phyloP scores from a whole-genome alignment of 1,140 invertebrate genomes.

The Diorhabda sublineata region DNA sequence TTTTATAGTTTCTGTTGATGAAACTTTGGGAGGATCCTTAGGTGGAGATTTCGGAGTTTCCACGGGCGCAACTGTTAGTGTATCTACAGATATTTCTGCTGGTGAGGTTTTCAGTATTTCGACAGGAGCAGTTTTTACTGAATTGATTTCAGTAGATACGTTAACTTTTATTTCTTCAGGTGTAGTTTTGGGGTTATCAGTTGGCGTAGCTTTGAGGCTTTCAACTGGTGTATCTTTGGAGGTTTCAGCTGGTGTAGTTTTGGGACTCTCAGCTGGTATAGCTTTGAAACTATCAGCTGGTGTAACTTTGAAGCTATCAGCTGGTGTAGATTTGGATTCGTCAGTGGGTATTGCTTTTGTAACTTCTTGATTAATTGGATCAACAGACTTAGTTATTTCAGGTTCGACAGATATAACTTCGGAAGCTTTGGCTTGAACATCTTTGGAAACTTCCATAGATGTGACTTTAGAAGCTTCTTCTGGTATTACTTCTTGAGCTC shows the following conservation, averaged over 20 bases:
- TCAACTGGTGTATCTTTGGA: slow-evolving; percentile 22
- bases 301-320: slow-evolving; percentile 17
- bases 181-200: slow-evolving; percentile 25
- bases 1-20: slow-evolving; percentile 16
- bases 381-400: neutral
- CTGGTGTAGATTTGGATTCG: slow-evolving; percentile 13
- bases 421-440: too few relatives aligned
- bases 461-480: slow-evolving; percentile 4
- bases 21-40: slow-evolving; percentile 29
- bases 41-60: slow-evolving; percentile 20
- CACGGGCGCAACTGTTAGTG: slow-evolving; percentile 1
- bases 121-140: slow-evolving; percentile 20
- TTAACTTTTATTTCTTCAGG: slow-evolving; percentile 15
- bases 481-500: neutral
- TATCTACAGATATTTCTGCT: slow-evolving; percentile 24
- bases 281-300: neutral
- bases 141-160: slow-evolving; percentile 16
- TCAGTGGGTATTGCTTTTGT: neutral
- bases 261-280: neutral
- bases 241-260: slow-evolving; percentile 22
- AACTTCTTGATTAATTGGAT: slow-evolving; percentile 1
- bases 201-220: slow-evolving; percentile 25
- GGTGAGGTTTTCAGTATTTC: slow-evolving; percentile 10
- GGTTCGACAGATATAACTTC: too few relatives aligned
- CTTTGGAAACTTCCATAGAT: neutral